Percentiles rank a stretch among this genome's conserved stretches.
phyloP scores from a whole-genome alignment of 1,140 invertebrate species.

The Megalopta genalis region DNA sequence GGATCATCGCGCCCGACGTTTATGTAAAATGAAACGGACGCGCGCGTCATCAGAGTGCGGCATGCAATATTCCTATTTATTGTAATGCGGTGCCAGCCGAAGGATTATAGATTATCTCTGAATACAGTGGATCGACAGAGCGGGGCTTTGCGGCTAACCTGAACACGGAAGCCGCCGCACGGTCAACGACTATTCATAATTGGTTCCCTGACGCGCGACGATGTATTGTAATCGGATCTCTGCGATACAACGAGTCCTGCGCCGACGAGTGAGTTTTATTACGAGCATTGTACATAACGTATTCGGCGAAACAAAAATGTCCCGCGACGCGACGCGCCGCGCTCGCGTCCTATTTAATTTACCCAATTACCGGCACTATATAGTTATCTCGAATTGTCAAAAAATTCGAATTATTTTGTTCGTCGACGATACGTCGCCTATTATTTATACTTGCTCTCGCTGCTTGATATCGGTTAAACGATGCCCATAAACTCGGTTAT shows the following conservation, averaged over 20 bases:
- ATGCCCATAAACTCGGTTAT: conserved; percentile 73
- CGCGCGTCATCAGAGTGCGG: background rate
- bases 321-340: background rate
- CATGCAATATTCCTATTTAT: conserved; percentile 53
- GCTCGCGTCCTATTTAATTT: background rate
- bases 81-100: conserved; percentile 74
- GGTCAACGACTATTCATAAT: conserved; percentile 55
- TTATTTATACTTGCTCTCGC: conserved; percentile 70
- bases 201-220: conserved; percentile 14
- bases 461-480: conserved; percentile 62
- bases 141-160: conserved; percentile 54
- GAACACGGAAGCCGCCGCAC: conserved; percentile 41
- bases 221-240: conserved; percentile 16
- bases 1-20: background rate
- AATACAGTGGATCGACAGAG: conserved; percentile 39
- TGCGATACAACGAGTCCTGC: background rate
- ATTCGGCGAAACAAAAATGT: background rate
- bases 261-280: too few relatives aligned
- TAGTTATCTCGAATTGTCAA: too few relatives aligned
- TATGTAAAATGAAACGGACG: background rate
- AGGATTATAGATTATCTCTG: conserved; percentile 70
- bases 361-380: background rate
- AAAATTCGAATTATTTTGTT: conserved; percentile 47
- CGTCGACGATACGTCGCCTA: conserved; percentile 24
- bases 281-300: too few relatives aligned